phyloP scores from a whole-genome alignment of 2,888 invertebrate genomes.

The Epistrophe eligans region DNA sequence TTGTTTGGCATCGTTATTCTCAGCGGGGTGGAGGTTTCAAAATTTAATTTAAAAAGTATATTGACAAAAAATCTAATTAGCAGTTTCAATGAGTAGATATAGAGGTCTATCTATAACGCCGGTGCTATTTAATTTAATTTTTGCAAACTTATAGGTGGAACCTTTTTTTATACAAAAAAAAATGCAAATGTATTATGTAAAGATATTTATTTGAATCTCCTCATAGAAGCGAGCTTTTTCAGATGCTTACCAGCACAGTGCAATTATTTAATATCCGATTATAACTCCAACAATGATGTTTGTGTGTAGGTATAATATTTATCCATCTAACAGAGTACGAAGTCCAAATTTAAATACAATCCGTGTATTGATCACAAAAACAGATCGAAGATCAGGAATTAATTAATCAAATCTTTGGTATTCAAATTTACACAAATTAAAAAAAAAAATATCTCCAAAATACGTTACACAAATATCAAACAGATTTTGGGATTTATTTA shows the following conservation, averaged over 20 bases:
- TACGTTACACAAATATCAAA: neutral
- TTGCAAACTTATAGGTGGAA: neutral
- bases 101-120: neutral
- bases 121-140: neutral
- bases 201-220: neutral
- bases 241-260: constrained; percentile 56
- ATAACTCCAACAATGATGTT: constrained; percentile 34
- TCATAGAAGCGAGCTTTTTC: constrained; percentile 48
- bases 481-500: neutral
- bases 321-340: constrained; percentile 46
- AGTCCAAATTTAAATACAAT: constrained; percentile 30
- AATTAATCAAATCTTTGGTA: constrained; percentile 19
- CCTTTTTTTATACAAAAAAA: neutral
- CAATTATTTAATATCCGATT: constrained; percentile 52
- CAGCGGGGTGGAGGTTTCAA: neutral
- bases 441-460: neutral
- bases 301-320: constrained; percentile 13
- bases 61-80: neutral
- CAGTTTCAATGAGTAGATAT: neutral
- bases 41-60: neutral
- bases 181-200: neutral
- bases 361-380: constrained; percentile 41
- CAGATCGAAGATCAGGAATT: constrained; percentile 14
- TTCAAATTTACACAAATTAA: neutral
- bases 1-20: neutral